These are phyloP conservation scores for Catonia carolina DNA, from an alignment of 2,888 invertebrate genomes.

Conservation along the genomic window DNA sequence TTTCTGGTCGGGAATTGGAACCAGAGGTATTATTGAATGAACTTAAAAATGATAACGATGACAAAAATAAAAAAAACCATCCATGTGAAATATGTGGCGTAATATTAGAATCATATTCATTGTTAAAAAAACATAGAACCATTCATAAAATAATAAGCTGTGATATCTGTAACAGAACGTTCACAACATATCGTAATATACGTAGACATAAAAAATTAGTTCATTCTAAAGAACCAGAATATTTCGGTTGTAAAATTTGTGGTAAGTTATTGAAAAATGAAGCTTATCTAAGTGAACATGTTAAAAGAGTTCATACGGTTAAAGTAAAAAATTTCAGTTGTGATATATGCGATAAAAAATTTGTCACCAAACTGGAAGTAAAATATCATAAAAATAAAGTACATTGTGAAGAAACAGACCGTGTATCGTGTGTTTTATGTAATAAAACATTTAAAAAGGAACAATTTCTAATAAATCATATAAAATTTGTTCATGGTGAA, in stretches of 20 bases:
- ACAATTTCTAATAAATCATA: not conserved
- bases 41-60: too few species aligned
- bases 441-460: not conserved
- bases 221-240: not conserved
- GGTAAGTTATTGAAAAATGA: not conserved
- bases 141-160: too few species aligned
- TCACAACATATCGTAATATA: too few species aligned
- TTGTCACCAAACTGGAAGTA: not conserved
- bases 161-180: too few species aligned
- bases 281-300: not conserved
- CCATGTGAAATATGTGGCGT: too few species aligned
- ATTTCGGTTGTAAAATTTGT: conserved; percentile 1
- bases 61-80: too few species aligned
- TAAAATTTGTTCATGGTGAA: not conserved
- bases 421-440: not conserved
- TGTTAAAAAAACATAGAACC: too few species aligned
- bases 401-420: not conserved
- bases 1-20: too few species aligned
- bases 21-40: too few species aligned
- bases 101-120: too few species aligned
- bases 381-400: not conserved
- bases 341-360: not conserved
- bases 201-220: too few species aligned
- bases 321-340: not conserved
- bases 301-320: not conserved